Percentiles rank a stretch among this genome's conserved stretches.
These are phyloP conservation scores for Dinothrombium tinctorium DNA, from an alignment of 1,140 invertebrate genomes.

Conservation along the genomic window DNA sequence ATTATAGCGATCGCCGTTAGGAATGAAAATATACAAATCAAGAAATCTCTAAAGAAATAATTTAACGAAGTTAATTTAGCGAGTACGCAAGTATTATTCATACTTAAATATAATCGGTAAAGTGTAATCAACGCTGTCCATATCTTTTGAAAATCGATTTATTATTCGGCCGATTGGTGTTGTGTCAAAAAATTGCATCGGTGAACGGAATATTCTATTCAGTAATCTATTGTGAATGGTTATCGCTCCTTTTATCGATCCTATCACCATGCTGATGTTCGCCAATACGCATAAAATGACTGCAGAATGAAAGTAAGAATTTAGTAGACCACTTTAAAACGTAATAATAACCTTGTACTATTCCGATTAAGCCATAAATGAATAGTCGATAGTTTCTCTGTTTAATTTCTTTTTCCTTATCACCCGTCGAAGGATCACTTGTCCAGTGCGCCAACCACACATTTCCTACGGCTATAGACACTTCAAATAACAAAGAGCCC, in stretches of 20 bases:
- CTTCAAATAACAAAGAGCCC: slow-evolving; percentile 5
- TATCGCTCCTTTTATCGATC: slow-evolving; percentile 7
- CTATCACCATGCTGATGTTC: slow-evolving; percentile 16
- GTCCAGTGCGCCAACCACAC: slow-evolving; percentile 22
- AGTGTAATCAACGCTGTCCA: slow-evolving; percentile 24
- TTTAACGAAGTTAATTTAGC: not conserved
- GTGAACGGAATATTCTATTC: slow-evolving; percentile 14
- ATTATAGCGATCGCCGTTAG: slow-evolving; percentile 30
- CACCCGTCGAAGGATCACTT: slow-evolving; percentile 17
- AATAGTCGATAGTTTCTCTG: not conserved
- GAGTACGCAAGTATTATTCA: slow-evolving; percentile 15
- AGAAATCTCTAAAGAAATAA: slow-evolving; percentile 12
- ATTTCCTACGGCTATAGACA: slow-evolving; percentile 18
- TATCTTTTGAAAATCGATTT: slow-evolving; percentile 33
- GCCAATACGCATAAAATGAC: slow-evolving; percentile 10
- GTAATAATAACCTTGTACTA: slow-evolving; percentile 8
- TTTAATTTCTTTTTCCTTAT: not conserved
- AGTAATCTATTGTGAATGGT: slow-evolving; percentile 11
- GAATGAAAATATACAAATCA: slow-evolving; percentile 21
- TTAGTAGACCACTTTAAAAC: slow-evolving; percentile 13
- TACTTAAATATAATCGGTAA: slow-evolving; percentile 25
- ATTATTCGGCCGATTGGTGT: slow-evolving; percentile 18
- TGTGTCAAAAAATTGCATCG: slow-evolving; percentile 19
- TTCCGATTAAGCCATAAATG: not conserved
- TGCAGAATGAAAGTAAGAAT: slow-evolving; percentile 15